Evolutionary conservation across 1,140 invertebrate species (phyloP).

Genomic region (Adelges cooleyi): DNA sequence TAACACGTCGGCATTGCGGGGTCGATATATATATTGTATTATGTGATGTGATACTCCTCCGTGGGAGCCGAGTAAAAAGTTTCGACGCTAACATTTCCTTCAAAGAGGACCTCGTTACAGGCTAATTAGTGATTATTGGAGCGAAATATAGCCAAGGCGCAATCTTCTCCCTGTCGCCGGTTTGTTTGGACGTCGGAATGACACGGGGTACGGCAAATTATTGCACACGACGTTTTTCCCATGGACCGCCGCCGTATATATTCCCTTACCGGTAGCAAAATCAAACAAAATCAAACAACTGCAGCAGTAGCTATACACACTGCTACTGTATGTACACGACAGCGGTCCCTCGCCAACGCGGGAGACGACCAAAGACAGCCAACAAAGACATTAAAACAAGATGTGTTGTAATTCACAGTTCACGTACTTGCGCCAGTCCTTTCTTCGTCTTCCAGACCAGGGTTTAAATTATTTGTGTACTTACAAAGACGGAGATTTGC

Average conservation of each 20-base stretch:
- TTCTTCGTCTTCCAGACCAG: too few species aligned
- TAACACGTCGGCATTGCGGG: too few species aligned
- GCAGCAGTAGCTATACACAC: not conserved
- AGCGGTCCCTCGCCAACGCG: too few species aligned
- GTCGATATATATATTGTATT: too few species aligned
- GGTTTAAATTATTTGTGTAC: too few species aligned
- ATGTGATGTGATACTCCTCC: too few species aligned
- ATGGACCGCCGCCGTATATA: not conserved
- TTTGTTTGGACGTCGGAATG: conserved; percentile 21
- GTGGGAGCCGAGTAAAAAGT: conserved; percentile 16
- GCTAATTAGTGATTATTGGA: conserved; percentile 29
- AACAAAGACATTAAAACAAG: too few species aligned
- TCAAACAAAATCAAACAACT: conserved; percentile 28
- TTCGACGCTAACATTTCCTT: conserved; percentile 23
- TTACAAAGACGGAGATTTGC: too few species aligned
- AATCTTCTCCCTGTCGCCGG: not conserved
- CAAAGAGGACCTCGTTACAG: conserved; percentile 21
- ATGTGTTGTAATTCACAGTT: too few species aligned
- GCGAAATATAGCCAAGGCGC: not conserved
- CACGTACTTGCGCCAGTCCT: too few species aligned
- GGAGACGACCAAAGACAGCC: too few species aligned
- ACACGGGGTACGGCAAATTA: not conserved
- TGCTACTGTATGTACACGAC: too few species aligned
- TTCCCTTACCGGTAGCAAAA: conserved; percentile 16
- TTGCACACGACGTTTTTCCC: conserved; percentile 25